Percentiles rank a stretch among this genome's conserved stretches.
These are phyloP conservation scores for Gallinago jamesoni DNA, from an alignment of 2,113 vertebrate species.

Conservation along the genomic window DNA sequence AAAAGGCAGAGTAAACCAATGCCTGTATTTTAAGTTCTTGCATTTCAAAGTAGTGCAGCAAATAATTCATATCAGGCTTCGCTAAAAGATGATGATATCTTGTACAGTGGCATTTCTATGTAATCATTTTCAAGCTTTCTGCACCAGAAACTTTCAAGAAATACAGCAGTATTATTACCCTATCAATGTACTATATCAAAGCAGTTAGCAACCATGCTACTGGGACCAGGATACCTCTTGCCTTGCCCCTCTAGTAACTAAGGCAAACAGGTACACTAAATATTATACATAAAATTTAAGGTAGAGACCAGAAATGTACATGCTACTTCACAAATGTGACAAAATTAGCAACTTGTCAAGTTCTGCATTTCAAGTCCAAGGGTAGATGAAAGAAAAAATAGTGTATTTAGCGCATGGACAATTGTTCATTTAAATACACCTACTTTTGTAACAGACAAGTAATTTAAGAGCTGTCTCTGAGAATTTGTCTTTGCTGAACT, in stretches of 20 bases:
- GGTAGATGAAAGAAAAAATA: not conserved
- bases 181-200: not conserved
- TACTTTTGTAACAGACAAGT: not conserved
- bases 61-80: not conserved
- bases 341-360: not conserved
- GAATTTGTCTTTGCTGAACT: not conserved
- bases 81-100: not conserved
- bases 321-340: not conserved
- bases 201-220: not conserved
- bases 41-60: slow-evolving; percentile 18
- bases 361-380: not conserved
- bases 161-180: not conserved
- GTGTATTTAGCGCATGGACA: not conserved
- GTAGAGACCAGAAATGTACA: not conserved
- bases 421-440: not conserved
- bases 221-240: not conserved
- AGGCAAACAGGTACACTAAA: not conserved
- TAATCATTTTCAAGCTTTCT: not conserved
- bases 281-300: not conserved
- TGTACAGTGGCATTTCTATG: not conserved
- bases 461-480: not conserved
- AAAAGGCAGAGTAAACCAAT: slow-evolving; percentile 29
- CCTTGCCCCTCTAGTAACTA: not conserved
- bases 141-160: not conserved
- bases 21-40: not conserved